phyloP scores from a whole-genome alignment of 2,888 invertebrate species.

The Elegia similella region DNA sequence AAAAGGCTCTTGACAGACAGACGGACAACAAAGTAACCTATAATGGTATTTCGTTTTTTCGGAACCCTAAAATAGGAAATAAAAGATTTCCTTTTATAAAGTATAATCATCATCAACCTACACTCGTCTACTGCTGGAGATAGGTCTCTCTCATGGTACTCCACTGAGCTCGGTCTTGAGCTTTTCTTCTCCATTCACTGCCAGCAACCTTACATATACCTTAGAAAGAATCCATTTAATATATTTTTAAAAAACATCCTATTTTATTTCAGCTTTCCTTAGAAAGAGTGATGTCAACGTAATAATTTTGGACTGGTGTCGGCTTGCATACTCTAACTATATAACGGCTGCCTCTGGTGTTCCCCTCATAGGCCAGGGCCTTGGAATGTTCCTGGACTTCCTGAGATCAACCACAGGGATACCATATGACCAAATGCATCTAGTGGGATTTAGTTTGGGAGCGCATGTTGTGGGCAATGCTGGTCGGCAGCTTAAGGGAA shows the following conservation, averaged over 20 bases:
- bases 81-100: too few species aligned
- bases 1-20: too few species aligned
- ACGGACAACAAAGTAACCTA: too few species aligned
- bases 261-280: conserved; percentile 44
- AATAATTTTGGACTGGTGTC: conserved; percentile 65
- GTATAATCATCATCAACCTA: too few species aligned
- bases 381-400: conserved; percentile 64
- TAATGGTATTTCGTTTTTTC: too few species aligned
- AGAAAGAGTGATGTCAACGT: conserved; percentile 55
- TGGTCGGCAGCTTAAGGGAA: conserved; percentile 55
- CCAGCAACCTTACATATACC: too few species aligned
- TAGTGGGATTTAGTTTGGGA: conserved; percentile 74
- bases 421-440: conserved; percentile 50
- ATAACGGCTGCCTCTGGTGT: conserved; percentile 52
- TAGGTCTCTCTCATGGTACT: too few species aligned
- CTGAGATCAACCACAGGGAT: conserved; percentile 47
- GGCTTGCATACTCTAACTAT: conserved; percentile 49
- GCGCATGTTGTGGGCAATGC: conserved; percentile 70
- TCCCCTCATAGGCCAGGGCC: conserved; percentile 57
- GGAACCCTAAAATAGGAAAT: too few species aligned
- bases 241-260: neutral
- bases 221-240: neutral
- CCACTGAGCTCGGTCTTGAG: too few species aligned
- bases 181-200: too few species aligned
- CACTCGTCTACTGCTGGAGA: too few species aligned